These are phyloP conservation scores for Heliconius hortense DNA, from an alignment of 2,888 invertebrate genomes.

Conservation along the genomic window DNA sequence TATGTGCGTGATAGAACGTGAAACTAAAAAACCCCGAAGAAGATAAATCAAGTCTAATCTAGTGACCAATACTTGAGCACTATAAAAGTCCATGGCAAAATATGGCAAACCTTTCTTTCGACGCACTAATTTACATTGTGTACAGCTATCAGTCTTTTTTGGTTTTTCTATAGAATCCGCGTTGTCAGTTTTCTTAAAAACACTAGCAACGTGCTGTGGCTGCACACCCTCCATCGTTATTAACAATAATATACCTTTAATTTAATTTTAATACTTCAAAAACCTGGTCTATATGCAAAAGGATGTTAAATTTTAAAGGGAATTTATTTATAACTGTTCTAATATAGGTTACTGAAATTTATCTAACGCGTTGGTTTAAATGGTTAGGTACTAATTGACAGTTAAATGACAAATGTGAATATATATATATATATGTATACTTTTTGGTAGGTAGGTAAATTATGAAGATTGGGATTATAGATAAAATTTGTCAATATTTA, in stretches of 20 bases:
- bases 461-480: neutral
- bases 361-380: slow-evolving; percentile 13
- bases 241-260: neutral
- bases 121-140: slow-evolving; percentile 53
- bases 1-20: no score
- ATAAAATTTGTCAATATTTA: neutral
- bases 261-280: neutral
- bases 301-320: neutral
- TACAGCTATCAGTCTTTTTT: slow-evolving; percentile 51
- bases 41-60: no score
- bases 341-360: slow-evolving; percentile 11
- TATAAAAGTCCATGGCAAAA: neutral
- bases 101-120: slow-evolving; percentile 37
- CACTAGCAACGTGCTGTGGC: slow-evolving; percentile 10
- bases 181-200: slow-evolving; percentile 40
- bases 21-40: no score
- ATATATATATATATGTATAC: neutral
- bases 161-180: slow-evolving; percentile 41
- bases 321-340: neutral
- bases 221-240: slow-evolving; percentile 24
- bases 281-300: neutral
- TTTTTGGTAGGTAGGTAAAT: neutral
- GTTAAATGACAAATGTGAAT: neutral
- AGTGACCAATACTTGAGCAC: no score
- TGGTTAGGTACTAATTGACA: slow-evolving; percentile 4